These are phyloP conservation scores for Acrobasis repandana DNA, from an alignment of 2,888 invertebrate species.

Conservation along the genomic window DNA sequence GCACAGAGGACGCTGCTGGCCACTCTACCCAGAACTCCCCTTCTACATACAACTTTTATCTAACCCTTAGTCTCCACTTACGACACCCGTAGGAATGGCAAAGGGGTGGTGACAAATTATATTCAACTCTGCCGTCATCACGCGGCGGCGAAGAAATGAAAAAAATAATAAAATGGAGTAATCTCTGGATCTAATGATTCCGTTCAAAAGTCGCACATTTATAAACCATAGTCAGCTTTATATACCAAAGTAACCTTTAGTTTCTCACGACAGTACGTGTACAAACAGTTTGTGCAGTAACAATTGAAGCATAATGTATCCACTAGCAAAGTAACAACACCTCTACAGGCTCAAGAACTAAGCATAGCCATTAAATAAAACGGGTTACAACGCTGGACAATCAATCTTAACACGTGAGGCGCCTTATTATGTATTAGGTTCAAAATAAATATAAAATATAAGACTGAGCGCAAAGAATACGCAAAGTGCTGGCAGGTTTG, in stretches of 20 bases:
- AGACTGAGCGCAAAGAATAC: background rate
- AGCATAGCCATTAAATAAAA: conserved; percentile 36
- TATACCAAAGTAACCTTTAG: background rate
- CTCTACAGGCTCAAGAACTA: conserved; percentile 4
- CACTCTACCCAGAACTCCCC: no score
- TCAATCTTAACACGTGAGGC: conserved; percentile 50
- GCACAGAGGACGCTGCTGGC: no score
- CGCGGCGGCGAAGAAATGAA: no score
- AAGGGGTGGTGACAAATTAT: no score
- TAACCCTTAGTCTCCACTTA: no score
- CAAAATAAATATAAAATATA: background rate
- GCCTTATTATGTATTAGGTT: conserved; percentile 11
- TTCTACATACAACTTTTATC: no score
- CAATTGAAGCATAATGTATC: conserved; percentile 15
- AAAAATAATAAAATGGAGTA: no score
- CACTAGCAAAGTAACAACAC: conserved; percentile 8
- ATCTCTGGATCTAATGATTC: no score
- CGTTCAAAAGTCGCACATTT: no score
- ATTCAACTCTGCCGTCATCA: no score
- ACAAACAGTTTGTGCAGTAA: conserved; percentile 3
- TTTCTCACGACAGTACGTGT: conserved; percentile 1
- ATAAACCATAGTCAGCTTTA: background rate
- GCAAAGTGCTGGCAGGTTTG: background rate
- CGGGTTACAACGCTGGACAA: conserved; percentile 38
- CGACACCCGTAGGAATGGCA: no score